Evolutionary conservation across 1,140 invertebrate species (phyloP).

Genomic region (Heliconius melpomene): DNA sequence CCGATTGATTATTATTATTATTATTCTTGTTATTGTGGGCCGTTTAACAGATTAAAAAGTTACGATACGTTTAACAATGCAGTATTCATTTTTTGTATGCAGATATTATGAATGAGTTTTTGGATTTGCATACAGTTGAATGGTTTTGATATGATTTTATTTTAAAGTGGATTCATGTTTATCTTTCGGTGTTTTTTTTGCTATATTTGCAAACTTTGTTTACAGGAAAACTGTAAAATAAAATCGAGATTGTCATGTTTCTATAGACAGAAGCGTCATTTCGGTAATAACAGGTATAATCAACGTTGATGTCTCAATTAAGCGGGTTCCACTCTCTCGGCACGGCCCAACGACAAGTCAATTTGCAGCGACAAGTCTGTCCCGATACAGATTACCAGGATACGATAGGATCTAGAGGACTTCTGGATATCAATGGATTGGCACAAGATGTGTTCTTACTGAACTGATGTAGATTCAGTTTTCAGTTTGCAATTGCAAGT

Average conservation of each 20-base stretch:
- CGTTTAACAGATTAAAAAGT: slow-evolving; percentile 4
- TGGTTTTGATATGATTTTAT: slow-evolving; percentile 3
- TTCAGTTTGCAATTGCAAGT: not conserved
- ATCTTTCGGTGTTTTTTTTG: not conserved
- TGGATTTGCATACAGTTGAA: not conserved
- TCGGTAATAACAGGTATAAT: not conserved
- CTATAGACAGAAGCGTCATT: not conserved
- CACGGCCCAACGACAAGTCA: not conserved
- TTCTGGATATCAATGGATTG: not conserved
- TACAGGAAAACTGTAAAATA: not conserved
- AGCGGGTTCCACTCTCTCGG: not conserved
- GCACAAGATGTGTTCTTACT: not conserved
- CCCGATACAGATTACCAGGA: slow-evolving; percentile 6
- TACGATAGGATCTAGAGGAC: not conserved
- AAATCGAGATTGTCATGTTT: not conserved
- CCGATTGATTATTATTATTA: not conserved
- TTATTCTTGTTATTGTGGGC: not conserved
- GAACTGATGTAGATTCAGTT: not conserved
- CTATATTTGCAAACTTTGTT: not conserved
- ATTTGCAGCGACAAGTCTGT: slow-evolving; percentile 1
- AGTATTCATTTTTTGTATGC: not conserved
- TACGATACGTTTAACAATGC: slow-evolving; percentile 1
- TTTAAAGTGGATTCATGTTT: not conserved
- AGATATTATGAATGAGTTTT: slow-evolving; percentile 3
- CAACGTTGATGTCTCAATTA: slow-evolving; percentile 8